Evolutionary conservation across 1,140 invertebrate genomes (phyloP), one percentile per base, ranked within the genome.

Genomic region (Globodera rostochiensis): DNA sequence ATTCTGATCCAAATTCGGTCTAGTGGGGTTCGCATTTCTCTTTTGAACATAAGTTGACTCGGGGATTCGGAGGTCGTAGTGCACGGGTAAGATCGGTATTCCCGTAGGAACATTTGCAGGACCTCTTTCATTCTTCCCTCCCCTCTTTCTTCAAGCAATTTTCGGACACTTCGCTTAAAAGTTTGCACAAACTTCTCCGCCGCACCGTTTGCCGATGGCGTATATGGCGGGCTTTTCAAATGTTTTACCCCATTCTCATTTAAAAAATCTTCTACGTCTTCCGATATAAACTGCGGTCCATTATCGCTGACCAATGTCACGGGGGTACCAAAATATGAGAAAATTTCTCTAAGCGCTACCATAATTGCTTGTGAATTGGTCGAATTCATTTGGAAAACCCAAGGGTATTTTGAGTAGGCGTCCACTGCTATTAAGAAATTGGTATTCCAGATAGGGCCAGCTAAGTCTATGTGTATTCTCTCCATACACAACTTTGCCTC

Each of bases 391-490:
- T 49, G 9, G 6, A 19, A 25, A 3, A 91, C 86, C 83, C 91
- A 90, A 25, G 89, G 83, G 89, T 90, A 92, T 81, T 90, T 91
- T 0, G 89, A 90, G 80, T 86, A 90, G 0, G 90, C 79, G 86
- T 92, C 91, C 1, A 90, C 86, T 5, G 91, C 79, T 45, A 92
- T 86, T 19, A 91, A 79, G 80, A 90, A 91, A 81, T 84, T 89
- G 74, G 88, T 82, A 2, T 85, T 85, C 57, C 87, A 70, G 64
- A 90, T 89, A 19, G 90, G 91, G 11, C 91, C 91, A 6, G 90
- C 90, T 85, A 91, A 92, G 84, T 92, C 92, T 0, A 91, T 86
- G 81, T 92, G 91, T 0, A 92, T 67, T 74, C 91, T 82, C 21
- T 89, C 82, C 90, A 91, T 92, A 3, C 90, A 91, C 69, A 77